phyloP scores from a whole-genome alignment of 2,888 invertebrate species.

The Nemapogon koenigi region DNA sequence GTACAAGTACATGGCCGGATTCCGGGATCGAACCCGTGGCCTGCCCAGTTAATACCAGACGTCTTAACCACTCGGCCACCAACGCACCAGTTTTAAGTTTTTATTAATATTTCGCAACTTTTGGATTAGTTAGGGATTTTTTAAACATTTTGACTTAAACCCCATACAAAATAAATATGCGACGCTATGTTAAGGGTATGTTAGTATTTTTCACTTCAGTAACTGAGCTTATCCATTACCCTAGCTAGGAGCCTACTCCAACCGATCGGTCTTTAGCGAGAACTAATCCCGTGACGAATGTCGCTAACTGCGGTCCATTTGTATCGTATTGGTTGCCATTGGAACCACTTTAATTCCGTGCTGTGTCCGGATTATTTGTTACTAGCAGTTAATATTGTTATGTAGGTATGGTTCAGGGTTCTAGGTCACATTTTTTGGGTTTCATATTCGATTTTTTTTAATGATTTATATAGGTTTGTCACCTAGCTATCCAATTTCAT shows the following conservation, averaged over 20 bases:
- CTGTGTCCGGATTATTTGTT: slow-evolving; percentile 3
- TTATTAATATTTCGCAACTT: too few species aligned
- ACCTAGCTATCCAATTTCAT: too few species aligned
- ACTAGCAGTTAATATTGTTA: neutral
- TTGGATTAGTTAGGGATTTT: neutral
- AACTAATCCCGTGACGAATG: slow-evolving; percentile 8
- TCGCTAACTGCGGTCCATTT: slow-evolving; percentile 8
- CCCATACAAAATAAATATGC: slow-evolving; percentile 4
- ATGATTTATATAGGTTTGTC: too few species aligned
- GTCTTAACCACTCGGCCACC: too few species aligned
- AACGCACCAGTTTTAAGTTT: too few species aligned
- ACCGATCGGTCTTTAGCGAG: slow-evolving; percentile 7
- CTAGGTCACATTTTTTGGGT: neutral
- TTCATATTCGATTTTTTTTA: neutral
- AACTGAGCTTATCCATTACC: slow-evolving; percentile 7
- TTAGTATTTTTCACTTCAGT: slow-evolving; percentile 6
- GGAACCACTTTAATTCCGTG: slow-evolving; percentile 7
- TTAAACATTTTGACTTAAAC: neutral
- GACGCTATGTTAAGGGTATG: neutral
- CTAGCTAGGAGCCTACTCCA: slow-evolving; percentile 4
- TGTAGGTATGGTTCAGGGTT: neutral
- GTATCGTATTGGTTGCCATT: slow-evolving; percentile 1
- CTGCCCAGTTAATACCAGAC: too few species aligned
- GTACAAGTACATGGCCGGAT: too few species aligned
- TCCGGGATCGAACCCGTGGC: too few species aligned